Percentiles rank a stretch among this genome's conserved stretches.
Conservation (phyloP, 35 echinoderm and acorn worm species). For the Apostichopus californicus region DNA sequence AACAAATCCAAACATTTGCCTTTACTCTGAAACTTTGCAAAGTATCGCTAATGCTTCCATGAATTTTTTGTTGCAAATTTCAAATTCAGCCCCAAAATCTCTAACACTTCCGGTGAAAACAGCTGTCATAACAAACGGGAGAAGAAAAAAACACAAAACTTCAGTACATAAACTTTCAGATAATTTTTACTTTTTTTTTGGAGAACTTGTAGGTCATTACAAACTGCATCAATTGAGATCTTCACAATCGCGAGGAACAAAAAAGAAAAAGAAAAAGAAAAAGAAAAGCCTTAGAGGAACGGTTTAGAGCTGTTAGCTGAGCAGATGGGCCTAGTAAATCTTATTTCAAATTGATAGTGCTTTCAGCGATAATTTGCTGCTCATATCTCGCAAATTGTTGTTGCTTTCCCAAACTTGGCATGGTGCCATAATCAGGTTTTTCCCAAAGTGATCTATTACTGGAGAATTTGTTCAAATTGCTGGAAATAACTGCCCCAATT, state of each 20-base stretch:
- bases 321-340: background rate
- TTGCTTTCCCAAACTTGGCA: background rate
- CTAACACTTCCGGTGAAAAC: too few relatives aligned
- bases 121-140: background rate
- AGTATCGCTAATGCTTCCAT: too few relatives aligned
- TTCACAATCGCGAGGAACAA: too few relatives aligned
- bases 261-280: too few relatives aligned
- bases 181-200: background rate
- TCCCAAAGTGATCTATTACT: background rate
- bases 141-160: background rate
- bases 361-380: background rate
- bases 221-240: background rate
- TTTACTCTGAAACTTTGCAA: too few relatives aligned
- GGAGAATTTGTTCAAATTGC: background rate
- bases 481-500: background rate
- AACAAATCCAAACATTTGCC: too few relatives aligned
- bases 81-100: too few relatives aligned
- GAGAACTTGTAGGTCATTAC: background rate
- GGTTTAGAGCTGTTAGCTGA: background rate
- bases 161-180: background rate
- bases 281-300: background rate
- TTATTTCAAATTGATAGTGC: background rate
- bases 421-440: too few relatives aligned
- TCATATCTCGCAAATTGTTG: background rate
- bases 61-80: too few relatives aligned